These are phyloP conservation scores for Rhagophthalmus giganteus DNA, from an alignment of 2,888 invertebrate genomes.

Conservation along the genomic window DNA sequence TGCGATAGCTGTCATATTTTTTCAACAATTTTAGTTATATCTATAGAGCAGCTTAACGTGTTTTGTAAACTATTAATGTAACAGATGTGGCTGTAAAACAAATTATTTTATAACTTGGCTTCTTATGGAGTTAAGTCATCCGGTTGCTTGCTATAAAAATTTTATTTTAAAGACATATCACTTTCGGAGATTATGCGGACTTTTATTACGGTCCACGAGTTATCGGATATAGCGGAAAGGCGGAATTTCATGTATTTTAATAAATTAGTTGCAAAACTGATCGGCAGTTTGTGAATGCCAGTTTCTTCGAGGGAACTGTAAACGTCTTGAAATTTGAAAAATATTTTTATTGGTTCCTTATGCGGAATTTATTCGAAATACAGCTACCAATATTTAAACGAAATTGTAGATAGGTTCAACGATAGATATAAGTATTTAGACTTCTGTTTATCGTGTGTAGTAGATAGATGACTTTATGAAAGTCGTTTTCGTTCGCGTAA, in stretches of 20 bases:
- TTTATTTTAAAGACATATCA: conserved; percentile 24
- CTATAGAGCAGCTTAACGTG: conserved; percentile 21
- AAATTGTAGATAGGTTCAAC: too few species aligned
- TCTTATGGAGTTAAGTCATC: conserved; percentile 27
- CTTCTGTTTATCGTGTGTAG: too few species aligned
- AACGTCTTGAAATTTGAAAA: too few species aligned
- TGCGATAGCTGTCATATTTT: conserved; percentile 23
- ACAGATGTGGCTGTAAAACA: conserved; percentile 25
- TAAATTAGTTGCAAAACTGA: conserved; percentile 13
- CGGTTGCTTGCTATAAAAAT: conserved; percentile 22
- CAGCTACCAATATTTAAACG: too few species aligned
- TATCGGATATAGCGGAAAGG: conserved; percentile 8
- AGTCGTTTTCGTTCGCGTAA: too few species aligned
- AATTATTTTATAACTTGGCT: conserved; percentile 26
- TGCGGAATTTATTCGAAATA: too few species aligned
- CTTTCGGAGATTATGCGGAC: conserved; percentile 18
- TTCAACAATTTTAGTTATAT: conserved; percentile 20
- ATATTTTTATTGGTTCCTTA: too few species aligned
- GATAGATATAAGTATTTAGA: too few species aligned
- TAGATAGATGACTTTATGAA: too few species aligned
- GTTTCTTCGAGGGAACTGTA: too few species aligned
- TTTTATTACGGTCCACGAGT: conserved; percentile 8
- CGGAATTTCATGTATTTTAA: conserved; percentile 13
- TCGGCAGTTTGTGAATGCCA: too few species aligned
- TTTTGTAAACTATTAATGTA: conserved; percentile 27